These are phyloP conservation scores for Accipiter cooperii DNA, from an alignment of 2,113 vertebrate species.

Conservation along the genomic window DNA sequence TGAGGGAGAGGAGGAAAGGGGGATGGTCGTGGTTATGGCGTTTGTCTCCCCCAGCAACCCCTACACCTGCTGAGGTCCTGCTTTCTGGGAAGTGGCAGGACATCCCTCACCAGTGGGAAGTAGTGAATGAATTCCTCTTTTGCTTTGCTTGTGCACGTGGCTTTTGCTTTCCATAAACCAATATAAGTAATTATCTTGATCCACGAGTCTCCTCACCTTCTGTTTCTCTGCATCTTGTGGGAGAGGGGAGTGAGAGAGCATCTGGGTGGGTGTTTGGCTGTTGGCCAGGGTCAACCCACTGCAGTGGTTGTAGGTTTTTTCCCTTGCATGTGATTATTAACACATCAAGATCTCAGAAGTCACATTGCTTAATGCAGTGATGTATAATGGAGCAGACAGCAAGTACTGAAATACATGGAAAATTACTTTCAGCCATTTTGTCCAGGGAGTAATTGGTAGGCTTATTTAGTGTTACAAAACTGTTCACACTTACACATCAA, in stretches of 20 bases:
- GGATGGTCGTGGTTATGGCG: not conserved
- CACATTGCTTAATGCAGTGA: not conserved
- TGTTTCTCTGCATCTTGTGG: not conserved
- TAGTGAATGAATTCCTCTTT: not conserved
- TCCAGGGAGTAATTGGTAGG: not conserved
- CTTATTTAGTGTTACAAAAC: not conserved
- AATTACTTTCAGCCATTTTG: not conserved
- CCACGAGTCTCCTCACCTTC: not conserved
- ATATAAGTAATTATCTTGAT: not conserved
- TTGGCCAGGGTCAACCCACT: not conserved
- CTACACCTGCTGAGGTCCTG: not conserved
- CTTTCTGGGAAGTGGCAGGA: not conserved
- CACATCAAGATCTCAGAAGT: not conserved
- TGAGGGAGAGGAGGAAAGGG: not conserved
- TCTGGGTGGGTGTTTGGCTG: not conserved
- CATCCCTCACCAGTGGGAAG: not conserved
- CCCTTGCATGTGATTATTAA: not conserved
- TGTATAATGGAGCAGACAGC: not conserved
- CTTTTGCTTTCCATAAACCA: not conserved
- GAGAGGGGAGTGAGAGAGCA: not conserved
- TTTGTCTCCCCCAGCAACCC: not conserved
- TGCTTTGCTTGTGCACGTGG: not conserved
- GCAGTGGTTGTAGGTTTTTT: not conserved
- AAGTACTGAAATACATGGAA: not conserved
- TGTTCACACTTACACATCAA: not conserved